A percentile compares a stretch with the other conserved stretches of the same genome.
Evolutionary conservation across 2,888 invertebrate species (phyloP).

Genomic region (Cheilosia vernalis): DNA sequence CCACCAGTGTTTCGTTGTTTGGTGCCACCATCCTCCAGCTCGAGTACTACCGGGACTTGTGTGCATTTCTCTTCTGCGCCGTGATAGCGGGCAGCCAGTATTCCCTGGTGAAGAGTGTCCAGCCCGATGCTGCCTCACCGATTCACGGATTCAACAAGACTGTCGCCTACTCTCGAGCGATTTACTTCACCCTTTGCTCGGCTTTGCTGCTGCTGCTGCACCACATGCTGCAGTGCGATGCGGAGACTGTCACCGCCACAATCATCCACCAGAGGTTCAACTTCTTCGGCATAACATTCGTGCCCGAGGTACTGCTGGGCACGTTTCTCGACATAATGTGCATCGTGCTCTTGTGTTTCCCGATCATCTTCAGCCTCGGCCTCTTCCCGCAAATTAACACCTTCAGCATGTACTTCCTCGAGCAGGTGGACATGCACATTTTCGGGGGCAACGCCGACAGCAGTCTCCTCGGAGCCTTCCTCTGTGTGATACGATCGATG

Average conservation of each 20-base stretch:
- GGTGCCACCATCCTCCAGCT: conserved; percentile 92
- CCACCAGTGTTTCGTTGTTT: conserved; percentile 92
- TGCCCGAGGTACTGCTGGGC: conserved; percentile 86
- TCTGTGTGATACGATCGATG: conserved; percentile 91
- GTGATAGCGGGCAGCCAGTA: conserved; percentile 99
- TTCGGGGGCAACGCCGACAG: conserved; percentile 95
- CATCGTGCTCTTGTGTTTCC: conserved; percentile 94
- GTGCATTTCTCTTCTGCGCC: conserved; percentile 97
- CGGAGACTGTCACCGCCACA: conserved; percentile 43
- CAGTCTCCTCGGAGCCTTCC: conserved; percentile 90
- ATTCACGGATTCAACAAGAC: conserved; percentile 98
- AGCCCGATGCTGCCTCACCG: conserved; percentile 99
- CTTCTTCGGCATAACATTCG: conserved; percentile 81
- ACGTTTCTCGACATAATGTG: conserved; percentile 90
- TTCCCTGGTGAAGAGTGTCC: conserved; percentile 97
- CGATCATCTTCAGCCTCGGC: conserved; percentile 96
- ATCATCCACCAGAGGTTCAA: conserved; percentile 72
- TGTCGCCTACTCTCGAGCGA: conserved; percentile 96
- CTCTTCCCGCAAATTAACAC: conserved; percentile 99
- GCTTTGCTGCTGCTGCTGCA: conserved; percentile 84
- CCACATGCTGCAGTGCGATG: conserved; percentile 78
- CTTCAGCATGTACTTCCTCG: conserved; percentile 97
- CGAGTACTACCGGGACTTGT: conserved; percentile 95
- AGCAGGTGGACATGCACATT: conserved; percentile 96
- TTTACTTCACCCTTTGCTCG: conserved; percentile 95